Evolutionary conservation across 2,113 vertebrate species (phyloP).

Genomic region (Rhinoderma darwinii): DNA sequence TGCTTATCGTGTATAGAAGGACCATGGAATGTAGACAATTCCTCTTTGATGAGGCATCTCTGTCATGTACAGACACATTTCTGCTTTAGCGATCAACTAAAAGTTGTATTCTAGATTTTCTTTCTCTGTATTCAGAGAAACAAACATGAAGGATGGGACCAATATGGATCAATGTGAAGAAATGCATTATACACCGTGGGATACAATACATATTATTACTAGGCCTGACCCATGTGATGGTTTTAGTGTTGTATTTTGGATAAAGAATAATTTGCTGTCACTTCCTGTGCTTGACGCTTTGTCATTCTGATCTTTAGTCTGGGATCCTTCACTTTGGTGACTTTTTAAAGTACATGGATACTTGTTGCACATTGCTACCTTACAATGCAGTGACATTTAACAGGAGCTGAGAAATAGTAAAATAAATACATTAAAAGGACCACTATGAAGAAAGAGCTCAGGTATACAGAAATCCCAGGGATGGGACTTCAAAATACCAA

Average conservation of each 20-base stretch:
- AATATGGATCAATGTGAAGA: background rate
- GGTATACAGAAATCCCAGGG: background rate
- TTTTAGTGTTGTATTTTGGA: background rate
- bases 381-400: no score
- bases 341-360: background rate
- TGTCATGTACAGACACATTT: slow-evolving; percentile 52
- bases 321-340: background rate
- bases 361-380: background rate
- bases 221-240: background rate
- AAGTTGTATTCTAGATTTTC: background rate
- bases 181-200: no score
- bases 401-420: background rate
- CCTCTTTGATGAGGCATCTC: slow-evolving; percentile 34
- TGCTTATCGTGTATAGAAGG: slow-evolving; percentile 33
- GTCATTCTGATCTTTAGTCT: slow-evolving; percentile 9
- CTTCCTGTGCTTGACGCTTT: slow-evolving; percentile 26
- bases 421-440: background rate
- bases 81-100: background rate
- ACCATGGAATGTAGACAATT: slow-evolving; percentile 40
- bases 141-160: background rate
- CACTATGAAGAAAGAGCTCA: background rate
- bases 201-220: background rate
- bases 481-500: no score
- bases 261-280: background rate
- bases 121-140: background rate